Conservation (phyloP, 2,797 vertebrate genomes). For the Megaceryle alcyon region DNA sequence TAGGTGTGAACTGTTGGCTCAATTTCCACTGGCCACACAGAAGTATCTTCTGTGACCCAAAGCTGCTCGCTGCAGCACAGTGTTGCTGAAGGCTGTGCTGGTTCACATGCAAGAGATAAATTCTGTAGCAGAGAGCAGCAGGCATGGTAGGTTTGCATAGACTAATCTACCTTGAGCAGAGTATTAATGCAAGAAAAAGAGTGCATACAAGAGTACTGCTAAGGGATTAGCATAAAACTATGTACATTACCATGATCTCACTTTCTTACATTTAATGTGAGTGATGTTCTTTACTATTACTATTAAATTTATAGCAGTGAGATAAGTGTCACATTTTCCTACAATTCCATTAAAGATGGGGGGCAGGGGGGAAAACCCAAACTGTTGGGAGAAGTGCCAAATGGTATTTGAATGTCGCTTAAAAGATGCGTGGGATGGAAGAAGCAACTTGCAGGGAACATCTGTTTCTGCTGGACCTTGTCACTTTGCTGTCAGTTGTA, state of each 20-base stretch:
- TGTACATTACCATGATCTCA: not conserved
- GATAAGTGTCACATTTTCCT: conserved; percentile 36
- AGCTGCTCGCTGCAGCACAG: not conserved
- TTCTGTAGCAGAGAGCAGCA: not conserved
- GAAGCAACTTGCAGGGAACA: conserved; percentile 61
- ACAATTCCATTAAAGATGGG: conserved; percentile 30
- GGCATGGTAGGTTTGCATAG: not conserved
- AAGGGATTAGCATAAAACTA: conserved; percentile 1
- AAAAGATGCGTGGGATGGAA: conserved; percentile 60
- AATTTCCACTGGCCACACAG: not conserved
- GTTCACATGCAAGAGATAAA: not conserved
- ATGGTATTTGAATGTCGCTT: conserved; percentile 59
- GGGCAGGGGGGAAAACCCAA: not conserved
- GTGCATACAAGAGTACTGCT: not conserved
- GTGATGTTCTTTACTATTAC: not conserved
- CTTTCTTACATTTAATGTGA: not conserved
- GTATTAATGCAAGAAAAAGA: not conserved
- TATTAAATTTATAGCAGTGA: conserved; percentile 7
- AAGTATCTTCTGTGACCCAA: not conserved
- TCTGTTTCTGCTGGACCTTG: conserved; percentile 67
- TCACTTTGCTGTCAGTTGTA: conserved; percentile 54
- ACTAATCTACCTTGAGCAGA: conserved; percentile 5
- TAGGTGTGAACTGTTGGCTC: not conserved
- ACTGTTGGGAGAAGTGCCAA: conserved; percentile 48
- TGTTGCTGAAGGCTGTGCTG: not conserved